phyloP scores from a whole-genome alignment of 2,797 vertebrate genomes.

The Neopelma chrysocephalum region DNA sequence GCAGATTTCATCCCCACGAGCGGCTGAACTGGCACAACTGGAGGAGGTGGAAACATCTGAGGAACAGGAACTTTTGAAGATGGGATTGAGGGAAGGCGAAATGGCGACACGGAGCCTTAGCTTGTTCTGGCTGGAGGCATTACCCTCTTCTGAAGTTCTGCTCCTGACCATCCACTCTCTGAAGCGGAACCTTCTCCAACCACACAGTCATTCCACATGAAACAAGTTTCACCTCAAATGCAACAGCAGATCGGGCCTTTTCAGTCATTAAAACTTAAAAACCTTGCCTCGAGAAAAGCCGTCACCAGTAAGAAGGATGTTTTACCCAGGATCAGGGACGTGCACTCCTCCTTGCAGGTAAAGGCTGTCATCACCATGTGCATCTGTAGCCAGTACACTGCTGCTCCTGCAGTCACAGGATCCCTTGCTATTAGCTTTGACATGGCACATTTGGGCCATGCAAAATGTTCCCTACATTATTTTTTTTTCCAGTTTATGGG shows the following conservation, averaged over 20 bases:
- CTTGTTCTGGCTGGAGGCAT: not conserved
- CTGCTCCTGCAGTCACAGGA: not conserved
- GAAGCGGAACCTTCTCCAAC: not conserved
- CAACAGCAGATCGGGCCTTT: not conserved
- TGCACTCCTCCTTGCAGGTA: not conserved
- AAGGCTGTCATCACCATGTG: not conserved
- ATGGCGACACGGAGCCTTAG: not conserved
- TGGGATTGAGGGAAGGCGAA: not conserved
- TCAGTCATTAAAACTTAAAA: not conserved
- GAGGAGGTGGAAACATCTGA: conserved; percentile 52
- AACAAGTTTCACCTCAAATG: not conserved
- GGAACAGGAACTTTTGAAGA: conserved; percentile 48
- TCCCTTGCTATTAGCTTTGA: not conserved
- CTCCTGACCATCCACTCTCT: not conserved
- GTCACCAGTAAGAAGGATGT: not conserved
- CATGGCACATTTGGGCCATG: not conserved
- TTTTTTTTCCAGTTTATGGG: not conserved
- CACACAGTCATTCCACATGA: not conserved
- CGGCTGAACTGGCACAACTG: conserved; percentile 39
- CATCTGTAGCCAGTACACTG: not conserved
- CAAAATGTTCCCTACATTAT: not conserved
- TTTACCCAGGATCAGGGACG: not conserved
- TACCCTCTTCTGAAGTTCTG: not conserved
- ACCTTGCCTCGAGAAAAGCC: not conserved
- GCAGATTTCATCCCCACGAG: conserved; percentile 6